Conservation (phyloP, 92 coral and sea anemone genomes). For the Isaurus tuberculatus region DNA sequence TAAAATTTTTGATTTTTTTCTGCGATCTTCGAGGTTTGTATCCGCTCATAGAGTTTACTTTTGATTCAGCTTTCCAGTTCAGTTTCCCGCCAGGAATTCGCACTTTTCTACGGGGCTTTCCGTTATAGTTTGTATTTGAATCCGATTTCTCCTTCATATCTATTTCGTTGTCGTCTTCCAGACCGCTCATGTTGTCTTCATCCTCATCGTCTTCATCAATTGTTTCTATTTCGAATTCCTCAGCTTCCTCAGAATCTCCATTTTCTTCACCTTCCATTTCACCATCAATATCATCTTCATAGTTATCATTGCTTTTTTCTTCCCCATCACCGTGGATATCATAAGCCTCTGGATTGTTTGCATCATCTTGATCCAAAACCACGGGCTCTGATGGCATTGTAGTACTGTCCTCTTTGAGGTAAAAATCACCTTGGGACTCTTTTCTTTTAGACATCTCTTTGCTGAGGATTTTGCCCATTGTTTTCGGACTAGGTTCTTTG, state of each 20-base stretch:
- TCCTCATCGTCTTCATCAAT: conserved; percentile 31
- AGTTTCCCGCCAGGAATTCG: conserved; percentile 63
- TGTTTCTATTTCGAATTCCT: conserved; percentile 7
- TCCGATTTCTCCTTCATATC: not conserved
- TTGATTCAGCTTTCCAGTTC: conserved; percentile 86
- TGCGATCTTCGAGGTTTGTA: conserved; percentile 47
- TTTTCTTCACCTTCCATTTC: conserved; percentile 6
- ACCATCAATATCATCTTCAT: not conserved
- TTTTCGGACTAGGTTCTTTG: not conserved
- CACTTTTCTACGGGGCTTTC: not conserved
- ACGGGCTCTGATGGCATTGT: not conserved
- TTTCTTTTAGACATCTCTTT: not conserved
- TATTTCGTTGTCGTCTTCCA: not conserved
- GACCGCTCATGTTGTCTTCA: not conserved
- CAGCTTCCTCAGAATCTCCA: conserved; percentile 1
- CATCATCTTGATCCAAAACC: not conserved
- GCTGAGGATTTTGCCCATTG: not conserved
- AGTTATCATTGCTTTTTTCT: not conserved
- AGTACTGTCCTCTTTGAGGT: not conserved
- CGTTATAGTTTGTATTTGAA: not conserved
- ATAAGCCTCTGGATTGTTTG: not conserved
- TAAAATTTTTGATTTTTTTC: conserved; percentile 71
- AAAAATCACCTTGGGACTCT: not conserved
- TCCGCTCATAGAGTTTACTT: conserved; percentile 64
- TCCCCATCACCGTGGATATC: not conserved